These are phyloP conservation scores for Etheostoma nigrum DNA, from an alignment of 2,797 vertebrate species.

Conservation along the genomic window DNA sequence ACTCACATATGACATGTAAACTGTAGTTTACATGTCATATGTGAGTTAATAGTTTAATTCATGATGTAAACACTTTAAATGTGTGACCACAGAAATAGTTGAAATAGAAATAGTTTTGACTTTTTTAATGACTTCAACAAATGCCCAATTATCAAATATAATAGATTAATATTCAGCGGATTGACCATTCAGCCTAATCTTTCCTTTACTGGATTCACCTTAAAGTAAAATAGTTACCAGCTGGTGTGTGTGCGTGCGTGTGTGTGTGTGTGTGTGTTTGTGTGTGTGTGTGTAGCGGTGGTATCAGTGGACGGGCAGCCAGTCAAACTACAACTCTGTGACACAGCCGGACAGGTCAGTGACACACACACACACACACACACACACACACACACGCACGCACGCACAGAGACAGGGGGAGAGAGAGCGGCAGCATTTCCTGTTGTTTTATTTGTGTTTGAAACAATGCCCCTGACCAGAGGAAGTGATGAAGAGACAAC, in stretches of 20 bases:
- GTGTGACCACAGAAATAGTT: background rate
- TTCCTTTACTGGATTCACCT: background rate
- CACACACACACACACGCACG: conserved; percentile 7
- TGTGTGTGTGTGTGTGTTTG: conserved; percentile 44
- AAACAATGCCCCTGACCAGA: conserved; percentile 41
- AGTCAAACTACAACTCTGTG: conserved; percentile 97
- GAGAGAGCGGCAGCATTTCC: conserved; percentile 44
- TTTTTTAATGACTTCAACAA: no score
- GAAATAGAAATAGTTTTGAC: background rate
- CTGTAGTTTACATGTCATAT: background rate
- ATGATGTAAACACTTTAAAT: background rate
- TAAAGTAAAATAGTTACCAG: background rate
- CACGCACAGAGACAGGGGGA: background rate
- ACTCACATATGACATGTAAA: no score
- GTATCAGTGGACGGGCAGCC: conserved; percentile 96
- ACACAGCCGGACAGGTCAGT: conserved; percentile 97
- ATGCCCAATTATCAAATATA: no score
- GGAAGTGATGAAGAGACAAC: conserved; percentile 25
- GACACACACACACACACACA: conserved; percentile 12
- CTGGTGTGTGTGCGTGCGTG: conserved; percentile 18
- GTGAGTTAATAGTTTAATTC: background rate
- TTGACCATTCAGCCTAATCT: no score
- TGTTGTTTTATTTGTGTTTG: conserved; percentile 50
- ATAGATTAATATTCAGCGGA: no score
- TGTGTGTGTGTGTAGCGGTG: conserved; percentile 74